Evolutionary conservation across 2,113 vertebrate genomes (phyloP), one percentile per base, ranked within the genome.

Genomic region (Nibea albiflora): DNA sequence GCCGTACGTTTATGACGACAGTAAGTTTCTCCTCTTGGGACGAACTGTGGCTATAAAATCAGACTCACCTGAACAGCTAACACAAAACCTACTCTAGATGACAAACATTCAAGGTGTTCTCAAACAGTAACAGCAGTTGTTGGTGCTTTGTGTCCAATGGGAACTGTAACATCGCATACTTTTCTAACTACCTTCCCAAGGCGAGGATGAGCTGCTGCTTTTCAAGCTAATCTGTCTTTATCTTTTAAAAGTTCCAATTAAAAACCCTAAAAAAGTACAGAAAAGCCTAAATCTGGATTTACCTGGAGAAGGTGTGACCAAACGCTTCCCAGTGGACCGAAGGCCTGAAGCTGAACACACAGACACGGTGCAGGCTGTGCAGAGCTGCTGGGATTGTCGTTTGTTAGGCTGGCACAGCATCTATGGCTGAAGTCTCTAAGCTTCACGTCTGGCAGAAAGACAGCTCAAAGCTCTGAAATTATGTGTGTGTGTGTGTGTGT

Each of bases 401-500:
- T 15, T 39, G 70, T 52, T 26, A 39, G 16, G 24, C 89, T 88
- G 88, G 78, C 80, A 82, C 75, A 63, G 61, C 64, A 0, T 84
- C 81, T 53, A 60, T 70, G 85, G 84, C 76, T 75, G 64, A 83
- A 70, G 74, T 31, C 58, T 58, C 22, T 19, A 65, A 63, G 78
- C 54, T 73, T 84, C 57, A 54, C 39, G 70, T 68, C 83, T 71
- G 81, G 73, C 78, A 73, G 61, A 83, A 81, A 77, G 14, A 58
- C 70, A 75, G 14, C 60, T 83, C 57, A 70, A 74, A 76, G 76
- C 26, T 70, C 62, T 49, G 52, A 14, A 26, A 73, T 22, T 17
- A 0, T 14, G 50, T 70, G 20, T 28, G 12, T 60, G 49, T 20
- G 44, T 65, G 7, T 49, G 46, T 46, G 53, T 46, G 39, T 14